Conservation (phyloP, 2,113 vertebrate genomes). For the Cranoglanis bouderius region DNA sequence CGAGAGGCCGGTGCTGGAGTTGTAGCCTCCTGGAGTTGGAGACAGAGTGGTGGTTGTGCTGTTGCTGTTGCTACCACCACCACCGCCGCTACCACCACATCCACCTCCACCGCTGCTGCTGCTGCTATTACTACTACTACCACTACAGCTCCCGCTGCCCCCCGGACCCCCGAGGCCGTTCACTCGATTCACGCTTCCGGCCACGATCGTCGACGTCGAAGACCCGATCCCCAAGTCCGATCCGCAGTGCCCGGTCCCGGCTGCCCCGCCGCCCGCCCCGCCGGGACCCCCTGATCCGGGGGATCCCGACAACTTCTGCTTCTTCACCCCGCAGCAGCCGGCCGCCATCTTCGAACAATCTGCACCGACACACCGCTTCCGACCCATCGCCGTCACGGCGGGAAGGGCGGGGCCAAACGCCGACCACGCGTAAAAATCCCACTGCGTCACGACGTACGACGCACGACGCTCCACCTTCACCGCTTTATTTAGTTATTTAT, state of each 20-base stretch:
- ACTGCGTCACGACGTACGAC: conserved; percentile 79
- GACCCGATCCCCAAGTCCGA: conserved; percentile 82
- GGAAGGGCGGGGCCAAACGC: conserved; percentile 83
- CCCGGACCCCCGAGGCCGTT: conserved; percentile 84
- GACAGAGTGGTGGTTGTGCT: conserved; percentile 76
- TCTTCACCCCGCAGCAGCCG: conserved; percentile 99
- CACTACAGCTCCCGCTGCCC: conserved; percentile 71
- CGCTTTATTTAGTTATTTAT: conserved; percentile 50
- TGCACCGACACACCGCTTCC: conserved; percentile 96
- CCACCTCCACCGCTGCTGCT: conserved; percentile 60
- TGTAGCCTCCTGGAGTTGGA: conserved; percentile 75
- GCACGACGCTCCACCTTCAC: conserved; percentile 78
- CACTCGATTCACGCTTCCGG: conserved; percentile 79
- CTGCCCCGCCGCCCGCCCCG: conserved; percentile 80
- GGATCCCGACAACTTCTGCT: conserved; percentile 99
- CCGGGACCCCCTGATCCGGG: conserved; percentile 89
- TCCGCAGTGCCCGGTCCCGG: conserved; percentile 85
- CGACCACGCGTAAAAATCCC: conserved; percentile 80
- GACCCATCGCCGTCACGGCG: conserved; percentile 93
- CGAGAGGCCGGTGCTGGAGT: conserved; percentile 74
- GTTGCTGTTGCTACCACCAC: conserved; percentile 53
- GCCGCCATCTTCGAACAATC: conserved; percentile 99
- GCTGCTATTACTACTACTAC: conserved; percentile 53
- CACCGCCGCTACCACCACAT: conserved; percentile 66
- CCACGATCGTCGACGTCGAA: conserved; percentile 80